Evolutionary conservation across 2,888 invertebrate genomes (phyloP).

Genomic region (Crematogaster levior): DNA sequence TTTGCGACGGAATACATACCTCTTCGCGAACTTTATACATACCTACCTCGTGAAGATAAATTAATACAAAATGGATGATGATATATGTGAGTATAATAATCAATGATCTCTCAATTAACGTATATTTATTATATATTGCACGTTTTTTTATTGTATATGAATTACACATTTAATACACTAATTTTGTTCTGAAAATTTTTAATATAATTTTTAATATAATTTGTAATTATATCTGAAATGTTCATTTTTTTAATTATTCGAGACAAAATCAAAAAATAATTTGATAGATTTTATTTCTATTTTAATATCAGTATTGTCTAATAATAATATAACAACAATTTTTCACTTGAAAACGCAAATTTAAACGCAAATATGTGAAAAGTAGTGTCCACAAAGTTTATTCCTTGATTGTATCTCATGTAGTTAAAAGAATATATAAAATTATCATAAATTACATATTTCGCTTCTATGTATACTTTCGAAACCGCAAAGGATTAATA

Average conservation of each 20-base stretch:
- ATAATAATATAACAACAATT: not conserved
- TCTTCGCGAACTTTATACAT: not conserved
- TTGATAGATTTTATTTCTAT: not conserved
- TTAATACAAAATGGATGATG: slow-evolving; percentile 72
- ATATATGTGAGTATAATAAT: slow-evolving; percentile 75
- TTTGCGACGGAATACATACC: not conserved
- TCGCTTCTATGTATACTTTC: not conserved
- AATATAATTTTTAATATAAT: not conserved
- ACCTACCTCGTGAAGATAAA: slow-evolving; percentile 32
- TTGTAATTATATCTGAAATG: not conserved
- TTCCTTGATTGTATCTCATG: not conserved
- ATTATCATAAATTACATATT: slow-evolving; percentile 13
- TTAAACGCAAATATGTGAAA: not conserved
- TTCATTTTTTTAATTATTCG: not conserved
- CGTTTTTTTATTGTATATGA: slow-evolving; percentile 4
- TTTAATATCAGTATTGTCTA: not conserved
- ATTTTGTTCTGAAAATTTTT: not conserved
- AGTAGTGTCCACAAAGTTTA: not conserved
- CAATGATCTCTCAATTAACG: not conserved
- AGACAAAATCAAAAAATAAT: not conserved
- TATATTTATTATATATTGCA: not conserved
- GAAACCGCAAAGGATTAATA: slow-evolving; percentile 20
- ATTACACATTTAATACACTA: slow-evolving; percentile 1
- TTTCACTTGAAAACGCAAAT: not conserved
- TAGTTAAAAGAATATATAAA: not conserved